Percentiles rank a stretch among this genome's conserved stretches.
phyloP scores from a whole-genome alignment of 2,888 invertebrate genomes.

The Sminthurinus aureus region DNA sequence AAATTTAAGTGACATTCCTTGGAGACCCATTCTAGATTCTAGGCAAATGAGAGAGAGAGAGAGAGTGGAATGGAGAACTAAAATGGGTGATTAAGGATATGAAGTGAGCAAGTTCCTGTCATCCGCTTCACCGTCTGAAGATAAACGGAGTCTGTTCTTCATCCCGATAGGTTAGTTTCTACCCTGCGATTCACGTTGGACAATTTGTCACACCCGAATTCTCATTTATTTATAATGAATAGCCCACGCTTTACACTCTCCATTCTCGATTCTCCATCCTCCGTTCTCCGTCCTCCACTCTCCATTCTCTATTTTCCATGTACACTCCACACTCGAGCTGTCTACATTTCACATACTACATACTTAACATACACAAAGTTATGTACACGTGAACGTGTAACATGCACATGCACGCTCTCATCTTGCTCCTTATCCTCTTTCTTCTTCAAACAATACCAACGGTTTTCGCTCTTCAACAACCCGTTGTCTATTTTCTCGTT shows the following conservation, averaged over 20 bases:
- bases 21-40: slow-evolving; percentile 56
- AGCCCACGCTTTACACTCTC: slow-evolving; percentile 27
- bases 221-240: slow-evolving; percentile 53
- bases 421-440: neutral
- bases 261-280: neutral
- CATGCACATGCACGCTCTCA: slow-evolving; percentile 1
- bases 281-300: neutral
- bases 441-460: neutral
- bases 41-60: slow-evolving; percentile 52
- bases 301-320: too few species aligned
- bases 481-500: neutral
- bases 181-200: slow-evolving; percentile 45
- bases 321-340: slow-evolving; percentile 17
- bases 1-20: slow-evolving; percentile 47
- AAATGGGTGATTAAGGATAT: slow-evolving; percentile 57
- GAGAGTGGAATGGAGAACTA: slow-evolving; percentile 37
- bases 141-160: slow-evolving; percentile 50
- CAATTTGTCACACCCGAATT: slow-evolving; percentile 58
- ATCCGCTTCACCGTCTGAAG: slow-evolving; percentile 48
- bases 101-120: slow-evolving; percentile 59
- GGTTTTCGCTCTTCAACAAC: slow-evolving; percentile 11
- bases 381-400: neutral
- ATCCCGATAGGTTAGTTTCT: slow-evolving; percentile 50
- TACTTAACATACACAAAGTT: too few species aligned
- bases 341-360: neutral